Base-by-base conservation (phyloP, 2,797 vertebrate genomes). In the Pangasius sanitwongsei region DNA sequence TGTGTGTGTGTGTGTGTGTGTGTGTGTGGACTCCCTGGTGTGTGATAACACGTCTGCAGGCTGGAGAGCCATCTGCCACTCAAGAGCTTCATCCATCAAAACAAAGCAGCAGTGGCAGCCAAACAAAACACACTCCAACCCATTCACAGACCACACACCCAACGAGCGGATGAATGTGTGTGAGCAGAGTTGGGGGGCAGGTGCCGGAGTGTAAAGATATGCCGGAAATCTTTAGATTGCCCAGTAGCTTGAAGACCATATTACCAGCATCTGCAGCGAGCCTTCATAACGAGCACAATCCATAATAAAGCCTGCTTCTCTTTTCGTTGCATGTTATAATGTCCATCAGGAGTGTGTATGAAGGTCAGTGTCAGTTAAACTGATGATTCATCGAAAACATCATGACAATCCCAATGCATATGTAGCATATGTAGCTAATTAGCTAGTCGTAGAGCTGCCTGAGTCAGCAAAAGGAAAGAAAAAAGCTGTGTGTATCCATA, bases 391-490 rank as follows among this genome's bases (percentile, higher is more conserved):
- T 87, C 41, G 5, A 87, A 87, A 87, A 70, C 23, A 61, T 61
- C 13, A 34, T 2, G 28, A 53, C 50, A 86, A 89, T 70, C 89
- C 44, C 67, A 55, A 63, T 80, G 78, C 57, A 83, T 59, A 31
- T 86, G 81, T 74, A 15, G 37, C 2, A 4, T 28, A 11, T 34
- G 7, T 20, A 87, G 44, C 83, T 85, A 91, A 77, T 87, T 89
- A 89, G 77, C 55, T 31, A 86, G 88, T 48, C 69, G 15, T 12
- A 15, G 55, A 89, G 92, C 89, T 93, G 87, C 80, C 86, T 25
- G 87, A 92, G 92, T 95, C 94, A 94, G 94, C 94, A 93, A 91
- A 93, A 93, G 91, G 91, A 61, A 28, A 75, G 41, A 44, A 75
- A 75, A 75, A 48, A 48, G 37, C 37, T 69, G 25, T 50, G 74